Evolutionary conservation across 2,888 invertebrate genomes (phyloP).

Genomic region (Psylliodes chrysocephalus): DNA sequence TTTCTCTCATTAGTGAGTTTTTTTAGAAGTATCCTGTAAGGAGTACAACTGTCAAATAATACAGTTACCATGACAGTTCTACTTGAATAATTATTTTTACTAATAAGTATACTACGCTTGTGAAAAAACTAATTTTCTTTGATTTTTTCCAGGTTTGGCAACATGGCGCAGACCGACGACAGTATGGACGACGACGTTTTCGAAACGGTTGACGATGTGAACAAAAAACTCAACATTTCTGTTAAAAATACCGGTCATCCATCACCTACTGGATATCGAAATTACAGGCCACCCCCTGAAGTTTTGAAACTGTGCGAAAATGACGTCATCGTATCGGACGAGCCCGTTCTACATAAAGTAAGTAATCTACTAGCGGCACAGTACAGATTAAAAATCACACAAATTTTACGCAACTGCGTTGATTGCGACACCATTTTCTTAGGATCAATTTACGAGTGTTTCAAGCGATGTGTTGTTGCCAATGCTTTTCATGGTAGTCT

Average conservation of each 20-base stretch:
- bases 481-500: too few species aligned
- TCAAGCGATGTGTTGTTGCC: too few species aligned
- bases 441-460: too few species aligned
- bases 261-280: slow-evolving; percentile 83
- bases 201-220: slow-evolving; percentile 69
- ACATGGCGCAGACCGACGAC: slow-evolving; percentile 67
- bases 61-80: not conserved
- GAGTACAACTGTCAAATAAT: too few species aligned
- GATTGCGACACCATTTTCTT: too few species aligned
- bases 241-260: slow-evolving; percentile 65
- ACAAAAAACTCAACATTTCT: slow-evolving; percentile 50
- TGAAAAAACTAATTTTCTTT: too few species aligned
- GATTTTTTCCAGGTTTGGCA: not conserved
- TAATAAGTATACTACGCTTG: not conserved
- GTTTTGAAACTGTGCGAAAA: slow-evolving; percentile 69
- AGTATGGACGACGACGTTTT: slow-evolving; percentile 88
- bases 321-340: slow-evolving; percentile 65
- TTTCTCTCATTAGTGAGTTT: too few species aligned
- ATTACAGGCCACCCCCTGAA: slow-evolving; percentile 80
- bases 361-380: too few species aligned
- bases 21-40: too few species aligned
- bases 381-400: too few species aligned
- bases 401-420: too few species aligned
- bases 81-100: not conserved
- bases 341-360: slow-evolving; percentile 77